These are phyloP conservation scores for Venustoraphidia nigricollis DNA, from an alignment of 2,888 invertebrate species.

Conservation along the genomic window DNA sequence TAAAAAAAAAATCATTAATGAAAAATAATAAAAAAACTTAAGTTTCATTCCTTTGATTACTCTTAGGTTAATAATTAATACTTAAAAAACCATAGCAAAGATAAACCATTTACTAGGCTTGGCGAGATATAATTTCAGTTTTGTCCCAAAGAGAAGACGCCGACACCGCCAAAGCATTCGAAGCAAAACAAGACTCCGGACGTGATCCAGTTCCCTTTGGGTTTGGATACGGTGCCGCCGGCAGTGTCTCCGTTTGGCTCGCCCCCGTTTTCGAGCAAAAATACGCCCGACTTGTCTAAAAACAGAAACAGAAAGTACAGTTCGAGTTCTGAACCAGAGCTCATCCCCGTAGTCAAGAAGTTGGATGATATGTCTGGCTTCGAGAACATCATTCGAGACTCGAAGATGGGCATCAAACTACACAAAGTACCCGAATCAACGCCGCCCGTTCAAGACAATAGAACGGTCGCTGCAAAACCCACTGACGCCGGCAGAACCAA, in stretches of 20 bases:
- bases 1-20: too few relatives aligned
- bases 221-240: constrained; percentile 27
- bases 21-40: too few relatives aligned
- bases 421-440: constrained; percentile 21
- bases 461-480: too few relatives aligned
- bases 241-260: constrained; percentile 9
- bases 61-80: too few relatives aligned
- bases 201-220: constrained; percentile 21
- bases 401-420: constrained; percentile 25
- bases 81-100: too few relatives aligned
- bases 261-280: constrained; percentile 12
- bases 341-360: constrained; percentile 44
- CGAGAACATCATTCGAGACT: constrained; percentile 40
- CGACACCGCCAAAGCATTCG: constrained; percentile 22
- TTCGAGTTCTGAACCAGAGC: constrained; percentile 39
- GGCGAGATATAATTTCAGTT: too few relatives aligned
- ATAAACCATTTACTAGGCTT: too few relatives aligned
- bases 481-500: too few relatives aligned
- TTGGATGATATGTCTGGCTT: constrained; percentile 45
- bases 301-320: constrained; percentile 28
- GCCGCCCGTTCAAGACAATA: constrained; percentile 18
- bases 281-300: constrained; percentile 12
- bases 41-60: too few relatives aligned
- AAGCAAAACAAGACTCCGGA: constrained; percentile 17
- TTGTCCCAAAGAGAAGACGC: constrained; percentile 36